Conservation (phyloP, 2,888 invertebrate genomes). For the Parnassius apollo region DNA sequence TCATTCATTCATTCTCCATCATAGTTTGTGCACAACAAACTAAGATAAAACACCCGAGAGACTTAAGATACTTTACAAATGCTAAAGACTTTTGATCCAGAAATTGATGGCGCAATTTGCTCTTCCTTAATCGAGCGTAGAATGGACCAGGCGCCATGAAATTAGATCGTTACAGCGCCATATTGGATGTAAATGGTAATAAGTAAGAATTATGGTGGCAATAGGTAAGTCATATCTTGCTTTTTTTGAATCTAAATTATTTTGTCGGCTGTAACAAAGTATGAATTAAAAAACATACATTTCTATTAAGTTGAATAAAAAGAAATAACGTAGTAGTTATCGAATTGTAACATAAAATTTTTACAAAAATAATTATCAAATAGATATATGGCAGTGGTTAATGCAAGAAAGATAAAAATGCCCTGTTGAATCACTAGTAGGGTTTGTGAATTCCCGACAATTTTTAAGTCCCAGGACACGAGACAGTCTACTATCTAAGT, state of each 20-base stretch:
- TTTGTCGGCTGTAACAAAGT: too few relatives aligned
- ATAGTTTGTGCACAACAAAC: conserved; percentile 1
- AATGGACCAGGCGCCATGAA: conserved; percentile 70
- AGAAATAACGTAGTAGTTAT: neutral
- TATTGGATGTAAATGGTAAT: conserved; percentile 39
- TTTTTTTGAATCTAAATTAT: neutral
- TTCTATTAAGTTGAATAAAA: neutral
- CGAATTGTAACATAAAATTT: too few relatives aligned
- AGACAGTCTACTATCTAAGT: too few relatives aligned
- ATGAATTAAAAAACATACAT: neutral
- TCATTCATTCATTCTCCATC: too few relatives aligned
- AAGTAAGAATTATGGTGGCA: conserved; percentile 29
- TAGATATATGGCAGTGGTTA: too few relatives aligned
- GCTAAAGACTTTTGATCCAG: conserved; percentile 44
- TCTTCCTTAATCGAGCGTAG: conserved; percentile 69
- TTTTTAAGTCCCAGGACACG: too few relatives aligned
- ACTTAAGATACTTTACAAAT: conserved; percentile 31
- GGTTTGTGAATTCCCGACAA: too few relatives aligned
- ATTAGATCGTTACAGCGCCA: conserved; percentile 58
- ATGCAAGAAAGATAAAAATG: too few relatives aligned
- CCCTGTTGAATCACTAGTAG: too few relatives aligned
- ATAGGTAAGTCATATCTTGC: conserved; percentile 13
- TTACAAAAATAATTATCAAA: too few relatives aligned
- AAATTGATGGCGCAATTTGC: conserved; percentile 75
- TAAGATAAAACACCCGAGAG: conserved; percentile 18